Evolutionary conservation across 2,113 vertebrate species (phyloP).

Genomic region (Semnornis frantzii): DNA sequence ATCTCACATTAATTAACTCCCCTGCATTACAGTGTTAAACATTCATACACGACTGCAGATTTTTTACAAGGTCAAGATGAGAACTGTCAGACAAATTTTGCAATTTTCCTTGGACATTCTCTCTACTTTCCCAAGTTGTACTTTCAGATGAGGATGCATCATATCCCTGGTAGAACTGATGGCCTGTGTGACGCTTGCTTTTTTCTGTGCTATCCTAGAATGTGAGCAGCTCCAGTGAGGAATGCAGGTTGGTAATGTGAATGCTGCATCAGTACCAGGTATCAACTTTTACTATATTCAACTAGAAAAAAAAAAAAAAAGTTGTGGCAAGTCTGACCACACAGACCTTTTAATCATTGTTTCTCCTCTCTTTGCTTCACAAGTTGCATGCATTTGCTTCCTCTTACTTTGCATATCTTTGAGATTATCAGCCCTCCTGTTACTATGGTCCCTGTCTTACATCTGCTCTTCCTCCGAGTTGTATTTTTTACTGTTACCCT

Average conservation of each 20-base stretch:
- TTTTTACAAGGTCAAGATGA: not conserved
- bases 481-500: not conserved
- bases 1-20: too few species aligned
- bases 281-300: not conserved
- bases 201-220: not conserved
- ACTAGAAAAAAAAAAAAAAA: not conserved
- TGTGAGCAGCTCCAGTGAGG: not conserved
- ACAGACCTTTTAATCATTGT: not conserved
- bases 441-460: not conserved
- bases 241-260: not conserved
- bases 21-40: not conserved
- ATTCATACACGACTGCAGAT: not conserved
- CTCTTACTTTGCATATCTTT: not conserved
- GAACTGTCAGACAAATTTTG: not conserved
- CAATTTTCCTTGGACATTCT: not conserved
- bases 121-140: not conserved
- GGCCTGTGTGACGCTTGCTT: not conserved
- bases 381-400: not conserved
- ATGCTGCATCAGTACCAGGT: not conserved
- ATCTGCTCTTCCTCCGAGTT: not conserved
- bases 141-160: not conserved
- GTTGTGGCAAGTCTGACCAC: not conserved
- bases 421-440: not conserved
- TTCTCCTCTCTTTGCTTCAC: not conserved
- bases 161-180: not conserved